Evolutionary conservation across 2,797 vertebrate species (phyloP), one percentile per base, ranked within the genome.

Genomic region (Myotis findleyi): DNA sequence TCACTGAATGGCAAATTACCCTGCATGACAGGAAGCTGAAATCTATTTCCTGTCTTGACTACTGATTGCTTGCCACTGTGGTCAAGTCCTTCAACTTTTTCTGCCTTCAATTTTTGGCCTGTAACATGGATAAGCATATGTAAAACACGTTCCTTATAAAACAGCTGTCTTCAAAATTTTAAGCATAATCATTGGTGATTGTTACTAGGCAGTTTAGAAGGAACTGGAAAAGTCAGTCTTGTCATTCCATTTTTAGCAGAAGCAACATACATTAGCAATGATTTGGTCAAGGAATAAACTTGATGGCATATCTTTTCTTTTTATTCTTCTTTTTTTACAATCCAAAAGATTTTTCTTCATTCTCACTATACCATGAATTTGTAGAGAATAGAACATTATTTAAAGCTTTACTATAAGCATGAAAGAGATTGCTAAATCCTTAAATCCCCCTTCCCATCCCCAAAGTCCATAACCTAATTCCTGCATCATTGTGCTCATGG

Each of bases 101-200:
- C 69, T 53, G 49, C 47, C 47, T 94, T 51, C 57, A n/a, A 95
- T 94, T 68, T 95, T 90, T 87, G 87, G 81, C 38, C 87, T 87
- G n/a, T 0, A 69, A 92, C 79, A 81, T 86, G 95, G 96, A 96
- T 86, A 85, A 96, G 66, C 64, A 89, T 66, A 96, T 92, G 69
- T 79, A 91, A 93, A 94, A 92, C 94, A 93, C 1, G 5, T 93
- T 96, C 44, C 71, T 44, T 92, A 44, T 80, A 90, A 94, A 88
- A 73, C 91, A 96, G 94, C 95, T 96, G 89, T 69, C 64, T 94
- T 94, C 81, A 93, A 92, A 95, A 95, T 85, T 90, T 76, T 76
- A 93, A 94, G 49, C 79, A 93, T 92, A 94, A 96, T 97, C 87
- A 96, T 64, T 93, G 91, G 71, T 96, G 79, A 96, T 97, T 96